Evolutionary conservation across 2,888 invertebrate species (phyloP).

Genomic region (Scaptomyza flava): DNA sequence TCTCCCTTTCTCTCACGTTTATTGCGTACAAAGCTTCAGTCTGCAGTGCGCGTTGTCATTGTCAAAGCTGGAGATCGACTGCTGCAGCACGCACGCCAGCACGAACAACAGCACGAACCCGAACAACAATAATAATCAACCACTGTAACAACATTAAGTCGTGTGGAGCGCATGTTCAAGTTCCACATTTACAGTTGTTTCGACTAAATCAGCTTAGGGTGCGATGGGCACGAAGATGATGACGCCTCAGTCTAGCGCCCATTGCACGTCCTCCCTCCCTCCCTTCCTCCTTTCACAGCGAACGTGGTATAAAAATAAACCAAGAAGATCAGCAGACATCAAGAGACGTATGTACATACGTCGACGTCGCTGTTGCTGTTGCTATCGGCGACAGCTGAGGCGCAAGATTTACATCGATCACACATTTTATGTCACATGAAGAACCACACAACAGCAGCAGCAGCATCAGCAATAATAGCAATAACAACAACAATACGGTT

Average conservation of each 20-base stretch:
- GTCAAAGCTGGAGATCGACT: constrained; percentile 42
- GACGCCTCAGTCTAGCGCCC: constrained; percentile 37
- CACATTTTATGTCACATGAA: constrained; percentile 81
- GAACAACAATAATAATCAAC: constrained; percentile 34
- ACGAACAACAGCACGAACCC: constrained; percentile 48
- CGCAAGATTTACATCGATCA: constrained; percentile 77
- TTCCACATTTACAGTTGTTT: constrained; percentile 65
- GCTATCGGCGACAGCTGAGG: constrained; percentile 65
- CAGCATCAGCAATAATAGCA: constrained; percentile 19
- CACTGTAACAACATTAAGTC: constrained; percentile 37
- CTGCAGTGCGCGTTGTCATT: constrained; percentile 17
- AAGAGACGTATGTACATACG: constrained; percentile 22
- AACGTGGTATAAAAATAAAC: constrained; percentile 69
- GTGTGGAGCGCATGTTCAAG: constrained; percentile 48
- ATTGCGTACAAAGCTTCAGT: constrained; percentile 1
- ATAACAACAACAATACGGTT: constrained; percentile 41
- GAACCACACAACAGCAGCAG: constrained; percentile 28
- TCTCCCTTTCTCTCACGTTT: neutral
- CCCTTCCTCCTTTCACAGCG: neutral
- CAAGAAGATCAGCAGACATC: constrained; percentile 71
- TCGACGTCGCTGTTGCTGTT: constrained; percentile 7
- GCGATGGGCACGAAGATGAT: constrained; percentile 23
- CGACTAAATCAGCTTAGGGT: constrained; percentile 69
- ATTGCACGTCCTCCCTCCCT: constrained; percentile 10
- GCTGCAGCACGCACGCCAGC: constrained; percentile 67